These are phyloP conservation scores for Varroa destructor DNA, from an alignment of 1,140 invertebrate genomes.

Conservation along the genomic window DNA sequence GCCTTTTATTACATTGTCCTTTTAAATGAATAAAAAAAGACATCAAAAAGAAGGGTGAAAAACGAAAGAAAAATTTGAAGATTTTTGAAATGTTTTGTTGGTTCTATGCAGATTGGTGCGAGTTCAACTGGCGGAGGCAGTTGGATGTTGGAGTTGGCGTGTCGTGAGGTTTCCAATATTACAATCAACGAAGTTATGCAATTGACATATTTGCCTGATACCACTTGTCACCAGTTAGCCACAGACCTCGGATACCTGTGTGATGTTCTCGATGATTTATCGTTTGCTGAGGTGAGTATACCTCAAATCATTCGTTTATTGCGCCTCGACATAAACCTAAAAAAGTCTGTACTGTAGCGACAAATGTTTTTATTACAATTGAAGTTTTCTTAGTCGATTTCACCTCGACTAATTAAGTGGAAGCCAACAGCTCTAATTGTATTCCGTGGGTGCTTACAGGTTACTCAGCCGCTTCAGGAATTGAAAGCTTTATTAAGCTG, in stretches of 20 bases:
- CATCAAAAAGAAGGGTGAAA: no score
- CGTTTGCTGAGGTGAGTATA: slow-evolving; percentile 7
- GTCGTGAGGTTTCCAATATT: slow-evolving; percentile 25
- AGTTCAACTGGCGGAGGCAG: neutral
- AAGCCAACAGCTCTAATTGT: no score
- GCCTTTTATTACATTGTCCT: no score
- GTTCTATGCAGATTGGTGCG: no score
- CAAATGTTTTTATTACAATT: no score
- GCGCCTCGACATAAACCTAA: neutral
- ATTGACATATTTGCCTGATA: neutral
- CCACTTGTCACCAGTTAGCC: slow-evolving; percentile 19
- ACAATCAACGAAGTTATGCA: slow-evolving; percentile 26
- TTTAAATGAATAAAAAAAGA: no score
- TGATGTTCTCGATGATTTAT: slow-evolving; percentile 24
- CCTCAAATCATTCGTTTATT: neutral
- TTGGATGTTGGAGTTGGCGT: slow-evolving; percentile 6
- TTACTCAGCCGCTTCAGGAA: slow-evolving; percentile 14
- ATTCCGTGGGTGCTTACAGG: neutral
- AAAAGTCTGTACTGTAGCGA: no score
- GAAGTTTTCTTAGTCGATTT: no score
- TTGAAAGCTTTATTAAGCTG: neutral
- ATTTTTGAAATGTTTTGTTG: no score
- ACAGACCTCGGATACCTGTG: slow-evolving; percentile 21
- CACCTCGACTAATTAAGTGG: no score
- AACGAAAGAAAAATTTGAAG: no score